Evolutionary conservation across 2,113 vertebrate genomes (phyloP).

Genomic region (Natator depressus): DNA sequence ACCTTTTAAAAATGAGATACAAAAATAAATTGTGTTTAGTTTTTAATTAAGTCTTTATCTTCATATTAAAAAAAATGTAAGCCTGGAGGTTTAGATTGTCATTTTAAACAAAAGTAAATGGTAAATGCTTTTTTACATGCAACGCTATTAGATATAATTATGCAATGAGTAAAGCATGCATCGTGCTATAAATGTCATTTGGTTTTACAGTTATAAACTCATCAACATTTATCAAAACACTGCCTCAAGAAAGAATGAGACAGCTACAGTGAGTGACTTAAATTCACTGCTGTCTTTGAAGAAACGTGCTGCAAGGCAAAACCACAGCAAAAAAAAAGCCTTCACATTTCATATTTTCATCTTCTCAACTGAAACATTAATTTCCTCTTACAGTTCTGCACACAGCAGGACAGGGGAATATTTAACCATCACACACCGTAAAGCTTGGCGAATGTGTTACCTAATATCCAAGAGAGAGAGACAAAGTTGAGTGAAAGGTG

Average conservation of each 20-base stretch:
- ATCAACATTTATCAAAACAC: slow-evolving; percentile 84
- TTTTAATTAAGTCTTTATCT: slow-evolving; percentile 79
- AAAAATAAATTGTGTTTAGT: slow-evolving; percentile 69
- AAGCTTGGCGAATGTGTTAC: accelerated
- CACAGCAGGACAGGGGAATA: accelerated
- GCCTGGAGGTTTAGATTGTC: slow-evolving; percentile 73
- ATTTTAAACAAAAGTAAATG: slow-evolving; percentile 77
- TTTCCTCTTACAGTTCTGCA: background rate
- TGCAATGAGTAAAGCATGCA: slow-evolving; percentile 75
- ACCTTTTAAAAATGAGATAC: slow-evolving; percentile 64
- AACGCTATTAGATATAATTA: slow-evolving; percentile 81
- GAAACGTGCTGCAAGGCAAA: slow-evolving; percentile 52
- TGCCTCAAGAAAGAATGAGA: slow-evolving; percentile 74
- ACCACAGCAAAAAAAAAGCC: background rate
- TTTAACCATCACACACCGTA: accelerated
- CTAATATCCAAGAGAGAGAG: background rate
- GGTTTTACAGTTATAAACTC: slow-evolving; percentile 83
- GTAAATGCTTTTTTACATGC: slow-evolving; percentile 76
- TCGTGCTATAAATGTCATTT: slow-evolving; percentile 80
- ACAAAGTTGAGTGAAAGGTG: accelerated
- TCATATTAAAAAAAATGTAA: slow-evolving; percentile 42
- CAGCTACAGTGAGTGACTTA: slow-evolving; percentile 61
- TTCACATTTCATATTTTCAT: background rate
- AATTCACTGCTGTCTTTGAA: slow-evolving; percentile 59
- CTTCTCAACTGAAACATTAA: slow-evolving; percentile 1